Conservation (phyloP, 2,888 invertebrate genomes). For the Carcina quercana region DNA sequence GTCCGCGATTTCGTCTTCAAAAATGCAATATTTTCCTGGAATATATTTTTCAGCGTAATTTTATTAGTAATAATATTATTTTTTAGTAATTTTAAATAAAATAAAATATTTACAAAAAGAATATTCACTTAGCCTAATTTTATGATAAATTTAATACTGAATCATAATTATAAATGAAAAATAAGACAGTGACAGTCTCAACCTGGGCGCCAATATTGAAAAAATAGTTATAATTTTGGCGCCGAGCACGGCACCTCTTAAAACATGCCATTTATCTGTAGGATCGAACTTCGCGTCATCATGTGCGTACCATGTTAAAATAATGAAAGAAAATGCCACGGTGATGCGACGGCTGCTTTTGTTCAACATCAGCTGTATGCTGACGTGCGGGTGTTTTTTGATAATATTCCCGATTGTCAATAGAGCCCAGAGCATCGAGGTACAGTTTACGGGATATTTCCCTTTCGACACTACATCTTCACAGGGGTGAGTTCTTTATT, state of each 20-base stretch:
- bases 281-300: constrained; percentile 37
- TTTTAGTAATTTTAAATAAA: too few relatives aligned
- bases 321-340: constrained; percentile 34
- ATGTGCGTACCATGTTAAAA: constrained; percentile 29
- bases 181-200: too few relatives aligned
- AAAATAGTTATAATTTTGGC: not conserved
- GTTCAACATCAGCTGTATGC: constrained; percentile 31
- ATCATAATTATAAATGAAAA: too few relatives aligned
- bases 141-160: too few relatives aligned
- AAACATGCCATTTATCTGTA: constrained; percentile 16
- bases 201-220: constrained; percentile 1
- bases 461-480: constrained; percentile 41
- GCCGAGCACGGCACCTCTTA: not conserved
- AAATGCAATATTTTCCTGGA: too few relatives aligned
- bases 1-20: too few relatives aligned
- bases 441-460: constrained; percentile 45
- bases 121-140: too few relatives aligned
- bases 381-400: constrained; percentile 34
- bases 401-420: constrained; percentile 41
- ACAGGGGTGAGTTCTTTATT: constrained; percentile 36
- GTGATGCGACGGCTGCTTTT: constrained; percentile 38
- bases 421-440: constrained; percentile 31
- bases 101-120: too few relatives aligned
- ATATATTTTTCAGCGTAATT: too few relatives aligned
- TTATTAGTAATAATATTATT: too few relatives aligned